A percentile compares a stretch with the other conserved stretches of the same genome.
Conservation (phyloP, 1,140 invertebrate genomes). For the Rhagoletis pomonella region DNA sequence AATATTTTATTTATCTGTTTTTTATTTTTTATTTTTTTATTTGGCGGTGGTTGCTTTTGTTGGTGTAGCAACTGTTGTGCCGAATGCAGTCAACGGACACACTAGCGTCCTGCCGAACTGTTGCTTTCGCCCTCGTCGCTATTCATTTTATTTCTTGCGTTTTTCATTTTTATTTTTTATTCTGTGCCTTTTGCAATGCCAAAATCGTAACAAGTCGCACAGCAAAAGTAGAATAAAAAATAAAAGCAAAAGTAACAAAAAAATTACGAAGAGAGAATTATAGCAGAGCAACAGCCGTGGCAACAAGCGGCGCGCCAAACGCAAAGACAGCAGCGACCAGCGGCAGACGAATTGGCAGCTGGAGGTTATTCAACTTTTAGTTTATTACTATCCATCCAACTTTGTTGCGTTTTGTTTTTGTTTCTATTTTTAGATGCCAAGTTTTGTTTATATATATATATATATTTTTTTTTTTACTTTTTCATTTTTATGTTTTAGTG, state of each 20-base stretch:
- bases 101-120: not conserved
- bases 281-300: not conserved
- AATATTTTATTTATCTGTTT: not conserved
- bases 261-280: not conserved
- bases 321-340: not conserved
- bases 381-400: conserved; percentile 16
- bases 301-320: not conserved
- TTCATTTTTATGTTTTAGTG: not conserved
- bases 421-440: not conserved
- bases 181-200: not conserved
- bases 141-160: conserved; percentile 2
- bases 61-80: not conserved
- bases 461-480: not conserved
- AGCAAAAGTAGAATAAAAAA: not conserved
- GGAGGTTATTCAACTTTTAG: conserved; percentile 49
- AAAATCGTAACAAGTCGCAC: not conserved
- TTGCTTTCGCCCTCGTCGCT: not conserved
- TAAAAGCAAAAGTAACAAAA: not conserved
- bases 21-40: not conserved
- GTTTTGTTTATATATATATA: not conserved
- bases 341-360: conserved; percentile 24
- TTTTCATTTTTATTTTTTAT: conserved; percentile 18
- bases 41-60: not conserved
- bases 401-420: not conserved
- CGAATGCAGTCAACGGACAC: not conserved